Percentiles rank a stretch among this genome's conserved stretches.
These are phyloP conservation scores for Paracyclopina nana DNA, from an alignment of 1,140 invertebrate genomes.

Conservation along the genomic window DNA sequence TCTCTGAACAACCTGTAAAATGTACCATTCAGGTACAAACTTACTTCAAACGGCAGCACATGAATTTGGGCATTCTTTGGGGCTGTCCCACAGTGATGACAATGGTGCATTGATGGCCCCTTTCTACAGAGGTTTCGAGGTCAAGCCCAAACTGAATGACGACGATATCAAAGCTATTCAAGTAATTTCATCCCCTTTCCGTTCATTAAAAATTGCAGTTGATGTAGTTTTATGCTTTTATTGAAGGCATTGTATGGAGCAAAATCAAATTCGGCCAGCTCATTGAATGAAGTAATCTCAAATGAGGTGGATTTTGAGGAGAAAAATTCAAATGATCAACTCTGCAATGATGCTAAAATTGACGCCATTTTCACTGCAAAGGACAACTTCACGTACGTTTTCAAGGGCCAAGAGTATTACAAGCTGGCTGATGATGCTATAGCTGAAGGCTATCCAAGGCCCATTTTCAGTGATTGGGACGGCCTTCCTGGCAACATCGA, in stretches of 20 bases:
- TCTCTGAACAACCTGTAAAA: background rate
- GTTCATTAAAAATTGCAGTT: too few species aligned
- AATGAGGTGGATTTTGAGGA: too few species aligned
- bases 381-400: conserved; percentile 51
- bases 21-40: conserved; percentile 41
- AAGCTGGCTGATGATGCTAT: conserved; percentile 54
- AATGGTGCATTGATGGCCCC: conserved; percentile 79
- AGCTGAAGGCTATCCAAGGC: conserved; percentile 53
- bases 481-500: conserved; percentile 28
- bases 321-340: too few species aligned
- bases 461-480: conserved; percentile 25
- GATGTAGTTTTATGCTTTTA: too few species aligned
- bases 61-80: conserved; percentile 81
- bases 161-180: conserved; percentile 67
- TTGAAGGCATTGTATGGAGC: too few species aligned
- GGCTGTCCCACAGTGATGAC: conserved; percentile 68
- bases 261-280: too few species aligned
- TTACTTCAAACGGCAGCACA: conserved; percentile 79
- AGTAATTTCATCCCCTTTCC: too few species aligned
- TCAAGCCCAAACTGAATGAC: conserved; percentile 54
- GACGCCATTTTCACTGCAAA: conserved; percentile 69
- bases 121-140: conserved; percentile 75
- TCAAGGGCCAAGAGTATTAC: conserved; percentile 47
- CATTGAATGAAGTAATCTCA: too few species aligned
- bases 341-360: conserved; percentile 55